Evolutionary conservation across 2,113 vertebrate genomes (phyloP).

Genomic region (Tetrax tetrax): DNA sequence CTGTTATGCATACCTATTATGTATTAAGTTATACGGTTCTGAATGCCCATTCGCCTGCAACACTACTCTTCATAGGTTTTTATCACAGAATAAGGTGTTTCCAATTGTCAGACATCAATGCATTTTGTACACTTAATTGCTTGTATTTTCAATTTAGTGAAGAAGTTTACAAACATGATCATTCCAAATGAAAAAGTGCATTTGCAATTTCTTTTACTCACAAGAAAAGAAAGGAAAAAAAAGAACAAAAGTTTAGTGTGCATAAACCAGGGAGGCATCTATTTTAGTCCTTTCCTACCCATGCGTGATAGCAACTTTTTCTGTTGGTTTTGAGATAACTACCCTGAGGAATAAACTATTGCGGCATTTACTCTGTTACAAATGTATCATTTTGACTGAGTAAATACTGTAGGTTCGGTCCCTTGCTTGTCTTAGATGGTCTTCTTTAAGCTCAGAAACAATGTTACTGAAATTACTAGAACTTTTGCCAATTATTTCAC

Average conservation of each 20-base stretch:
- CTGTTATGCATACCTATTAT: background rate
- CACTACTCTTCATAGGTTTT: background rate
- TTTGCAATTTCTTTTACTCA: background rate
- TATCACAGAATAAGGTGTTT: background rate
- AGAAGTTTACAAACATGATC: background rate
- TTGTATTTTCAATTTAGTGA: background rate
- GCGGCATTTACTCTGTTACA: background rate
- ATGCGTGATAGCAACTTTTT: background rate
- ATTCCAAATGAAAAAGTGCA: background rate
- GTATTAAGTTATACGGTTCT: background rate
- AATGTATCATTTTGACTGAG: background rate
- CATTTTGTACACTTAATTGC: background rate
- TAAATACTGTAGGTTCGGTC: background rate
- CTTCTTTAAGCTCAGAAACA: background rate
- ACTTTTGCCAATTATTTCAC: background rate
- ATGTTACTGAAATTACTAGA: background rate
- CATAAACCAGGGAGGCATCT: background rate
- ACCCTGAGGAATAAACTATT: background rate
- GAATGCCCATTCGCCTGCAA: background rate
- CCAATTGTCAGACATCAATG: background rate
- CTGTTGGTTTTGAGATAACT: background rate
- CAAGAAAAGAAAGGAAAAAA: background rate
- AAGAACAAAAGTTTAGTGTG: background rate
- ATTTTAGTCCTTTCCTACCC: background rate
- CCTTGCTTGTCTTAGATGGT: background rate